Percentiles rank a stretch among this genome's conserved stretches.
These are phyloP conservation scores for Nebria brevicollis DNA, from an alignment of 2,888 invertebrate genomes.

Conservation along the genomic window DNA sequence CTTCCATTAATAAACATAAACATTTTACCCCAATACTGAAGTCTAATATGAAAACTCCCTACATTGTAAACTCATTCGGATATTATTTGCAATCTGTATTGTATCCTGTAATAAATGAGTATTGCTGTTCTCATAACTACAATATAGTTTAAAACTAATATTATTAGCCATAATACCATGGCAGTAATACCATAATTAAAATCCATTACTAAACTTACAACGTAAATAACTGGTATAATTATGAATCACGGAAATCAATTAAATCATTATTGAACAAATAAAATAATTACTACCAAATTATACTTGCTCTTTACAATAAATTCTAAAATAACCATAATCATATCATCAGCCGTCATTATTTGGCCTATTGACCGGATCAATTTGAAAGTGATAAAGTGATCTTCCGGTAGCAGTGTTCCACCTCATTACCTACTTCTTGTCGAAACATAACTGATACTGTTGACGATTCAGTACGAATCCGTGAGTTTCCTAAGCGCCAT, in stretches of 20 bases:
- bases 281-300: background rate
- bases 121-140: no score
- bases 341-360: background rate
- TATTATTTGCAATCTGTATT: no score
- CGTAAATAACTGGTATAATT: background rate
- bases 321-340: background rate
- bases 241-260: background rate
- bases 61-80: no score
- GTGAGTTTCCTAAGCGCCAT: background rate
- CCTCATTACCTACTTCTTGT: conserved; percentile 44
- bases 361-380: background rate
- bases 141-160: no score
- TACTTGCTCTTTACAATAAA: background rate
- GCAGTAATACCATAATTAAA: no score
- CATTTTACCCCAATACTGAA: no score
- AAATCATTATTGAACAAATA: background rate
- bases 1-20: no score
- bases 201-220: no score
- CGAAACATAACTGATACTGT: background rate
- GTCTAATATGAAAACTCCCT: no score
- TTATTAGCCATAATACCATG: no score
- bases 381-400: conserved; percentile 9
- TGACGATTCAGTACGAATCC: background rate
- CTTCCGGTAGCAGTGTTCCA: conserved; percentile 5
- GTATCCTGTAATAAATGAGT: no score